Percentiles rank a stretch among this genome's conserved stretches.
These are phyloP conservation scores for Harlomillsia oculata DNA, from an alignment of 1,140 invertebrate species.

Conservation along the genomic window DNA sequence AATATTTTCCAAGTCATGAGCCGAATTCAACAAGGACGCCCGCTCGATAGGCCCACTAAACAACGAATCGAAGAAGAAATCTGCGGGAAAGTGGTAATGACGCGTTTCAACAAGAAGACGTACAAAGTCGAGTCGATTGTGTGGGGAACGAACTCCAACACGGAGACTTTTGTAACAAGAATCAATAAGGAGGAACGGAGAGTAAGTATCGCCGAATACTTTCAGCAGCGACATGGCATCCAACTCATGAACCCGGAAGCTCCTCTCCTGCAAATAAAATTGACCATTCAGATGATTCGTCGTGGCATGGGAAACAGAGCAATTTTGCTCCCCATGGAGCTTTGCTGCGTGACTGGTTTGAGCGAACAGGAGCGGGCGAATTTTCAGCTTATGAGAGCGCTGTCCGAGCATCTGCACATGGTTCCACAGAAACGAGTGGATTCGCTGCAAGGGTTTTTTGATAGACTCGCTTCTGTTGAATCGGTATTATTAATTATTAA, in stretches of 20 bases:
- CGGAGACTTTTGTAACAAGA: too few species aligned
- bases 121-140: constrained; percentile 72
- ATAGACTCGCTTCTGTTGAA: too few species aligned
- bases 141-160: too few species aligned
- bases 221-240: constrained; percentile 45
- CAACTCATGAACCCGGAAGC: too few species aligned
- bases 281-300: too few species aligned
- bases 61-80: constrained; percentile 40
- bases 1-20: constrained; percentile 46
- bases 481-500: too few species aligned
- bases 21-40: background rate
- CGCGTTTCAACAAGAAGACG: constrained; percentile 61
- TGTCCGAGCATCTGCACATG: constrained; percentile 27
- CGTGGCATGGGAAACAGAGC: too few species aligned
- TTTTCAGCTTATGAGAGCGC: constrained; percentile 37
- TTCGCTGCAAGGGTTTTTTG: constrained; percentile 8
- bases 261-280: too few species aligned
- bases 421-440: constrained; percentile 1
- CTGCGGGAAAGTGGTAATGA: constrained; percentile 45
- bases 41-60: background rate
- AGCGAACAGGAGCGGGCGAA: constrained; percentile 36
- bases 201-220: constrained; percentile 65
- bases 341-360: constrained; percentile 40
- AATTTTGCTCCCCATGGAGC: constrained; percentile 38
- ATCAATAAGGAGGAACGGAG: too few species aligned